Evolutionary conservation across 1,140 invertebrate genomes (phyloP).

Genomic region (Drosophila hydei): DNA sequence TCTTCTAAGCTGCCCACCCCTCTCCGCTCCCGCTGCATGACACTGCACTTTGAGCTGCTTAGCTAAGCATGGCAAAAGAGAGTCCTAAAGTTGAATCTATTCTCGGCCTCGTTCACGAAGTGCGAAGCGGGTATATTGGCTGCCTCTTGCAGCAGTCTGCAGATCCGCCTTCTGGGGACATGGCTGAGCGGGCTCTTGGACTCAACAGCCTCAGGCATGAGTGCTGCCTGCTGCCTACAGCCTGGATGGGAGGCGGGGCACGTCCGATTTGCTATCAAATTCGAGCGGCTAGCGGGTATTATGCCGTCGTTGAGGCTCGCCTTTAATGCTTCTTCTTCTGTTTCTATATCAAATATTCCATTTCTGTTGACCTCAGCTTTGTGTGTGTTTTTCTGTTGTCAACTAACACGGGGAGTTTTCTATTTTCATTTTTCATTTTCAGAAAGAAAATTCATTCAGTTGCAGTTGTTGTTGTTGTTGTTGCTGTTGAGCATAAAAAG

Average conservation of each 20-base stretch:
- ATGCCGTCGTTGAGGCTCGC: background rate
- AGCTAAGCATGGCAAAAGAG: no score
- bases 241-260: no score
- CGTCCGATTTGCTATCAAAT: no score
- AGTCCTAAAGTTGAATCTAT: no score
- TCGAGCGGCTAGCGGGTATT: no score
- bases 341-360: background rate
- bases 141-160: no score
- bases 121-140: background rate
- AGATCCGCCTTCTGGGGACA: no score
- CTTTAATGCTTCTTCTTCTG: background rate
- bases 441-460: background rate
- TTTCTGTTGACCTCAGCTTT: background rate
- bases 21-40: background rate
- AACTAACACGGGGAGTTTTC: slow-evolving; percentile 53
- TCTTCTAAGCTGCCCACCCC: background rate
- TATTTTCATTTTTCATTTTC: background rate
- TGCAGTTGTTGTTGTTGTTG: slow-evolving; percentile 22
- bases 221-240: no score
- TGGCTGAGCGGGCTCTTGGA: no score
- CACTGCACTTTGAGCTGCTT: no score
- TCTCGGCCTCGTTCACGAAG: background rate
- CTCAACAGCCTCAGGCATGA: no score
- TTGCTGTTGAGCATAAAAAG: slow-evolving; percentile 13
- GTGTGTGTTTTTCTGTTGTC: background rate